Evolutionary conservation across 2,113 vertebrate species (phyloP), one percentile per base, ranked within the genome.

Genomic region (Rhinichthys klamathensis): DNA sequence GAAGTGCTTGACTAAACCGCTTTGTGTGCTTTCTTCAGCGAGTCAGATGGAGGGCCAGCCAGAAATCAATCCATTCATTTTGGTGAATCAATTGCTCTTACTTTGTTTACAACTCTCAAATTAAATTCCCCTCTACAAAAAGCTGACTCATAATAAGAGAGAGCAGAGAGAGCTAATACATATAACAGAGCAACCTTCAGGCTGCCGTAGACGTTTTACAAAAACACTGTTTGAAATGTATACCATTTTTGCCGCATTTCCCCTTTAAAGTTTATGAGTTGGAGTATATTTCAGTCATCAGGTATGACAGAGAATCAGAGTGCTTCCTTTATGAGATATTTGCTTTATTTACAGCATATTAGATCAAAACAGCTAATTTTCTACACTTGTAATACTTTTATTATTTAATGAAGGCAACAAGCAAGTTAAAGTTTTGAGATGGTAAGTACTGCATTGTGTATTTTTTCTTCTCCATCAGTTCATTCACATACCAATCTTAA

Each of bases 1-100:
- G 86, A 84, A 70, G 65, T 63, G 67, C 85, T 88, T 83, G 86
- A 90, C 87, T 87, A 80, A 44, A 27, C 15, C 2, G 70, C 10
- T 77, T 65, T 86, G 87, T 88, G 83, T 84, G 25, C 23, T 27
- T 74, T 56, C 46, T 35, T 51, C 38, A 80, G n/a, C 0, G 25
- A 41, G 38, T 83, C 82, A 83, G 81, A 85, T 82, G 51, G 60
- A 51, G 77, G 65, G 82, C 27, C 4, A 25, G 12, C 41, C 30
- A 18, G 60, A 25, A 65, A 75, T 78, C 54, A 49, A 60, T 35
- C 74, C 44, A n/a, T 44, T 83, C 38, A 56, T 5, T 77, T 58
- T 56, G 58, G 35, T 21, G 18, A 76, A 60, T 61, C 25, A 77
- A 6, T 77, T 70, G 35, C 60, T 44, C 25, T 11, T 27, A 27